A percentile compares a stretch with the other conserved stretches of the same genome.
These are phyloP conservation scores for Sinocyclocheilus grahami DNA, from an alignment of 2,113 vertebrate species.

Conservation along the genomic window DNA sequence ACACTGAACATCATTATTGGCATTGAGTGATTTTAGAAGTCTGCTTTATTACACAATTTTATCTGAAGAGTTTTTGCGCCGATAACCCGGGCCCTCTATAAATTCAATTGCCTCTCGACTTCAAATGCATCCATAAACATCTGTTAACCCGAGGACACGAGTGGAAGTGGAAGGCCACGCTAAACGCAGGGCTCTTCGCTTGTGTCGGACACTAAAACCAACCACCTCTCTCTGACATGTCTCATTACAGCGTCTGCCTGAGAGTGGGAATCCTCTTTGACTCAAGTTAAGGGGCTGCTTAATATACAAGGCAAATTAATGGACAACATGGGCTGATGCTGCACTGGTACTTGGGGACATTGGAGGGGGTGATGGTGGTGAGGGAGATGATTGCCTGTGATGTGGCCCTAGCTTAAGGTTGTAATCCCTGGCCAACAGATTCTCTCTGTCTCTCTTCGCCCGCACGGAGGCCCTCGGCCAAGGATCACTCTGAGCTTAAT, in stretches of 20 bases:
- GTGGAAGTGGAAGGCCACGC: slow-evolving; percentile 31
- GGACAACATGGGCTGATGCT: slow-evolving; percentile 68
- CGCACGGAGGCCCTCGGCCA: slow-evolving; percentile 68
- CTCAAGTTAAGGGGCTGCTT: slow-evolving; percentile 75
- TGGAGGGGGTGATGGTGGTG: slow-evolving; percentile 48
- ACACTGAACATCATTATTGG: too few species aligned
- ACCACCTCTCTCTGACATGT: slow-evolving; percentile 50
- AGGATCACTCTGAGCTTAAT: slow-evolving; percentile 77
- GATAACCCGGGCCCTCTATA: slow-evolving; percentile 17
- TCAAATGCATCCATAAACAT: slow-evolving; percentile 45
- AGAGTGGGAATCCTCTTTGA: slow-evolving; percentile 71
- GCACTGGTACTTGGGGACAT: slow-evolving; percentile 63
- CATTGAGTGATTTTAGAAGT: not conserved
- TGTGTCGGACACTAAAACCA: slow-evolving; percentile 47
- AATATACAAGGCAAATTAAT: slow-evolving; percentile 77
- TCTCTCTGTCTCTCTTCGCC: slow-evolving; percentile 65
- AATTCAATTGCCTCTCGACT: slow-evolving; percentile 49
- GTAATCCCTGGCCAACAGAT: slow-evolving; percentile 79
- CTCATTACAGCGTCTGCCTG: slow-evolving; percentile 60
- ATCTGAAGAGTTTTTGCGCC: not conserved
- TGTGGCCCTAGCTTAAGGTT: slow-evolving; percentile 74
- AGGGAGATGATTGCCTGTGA: slow-evolving; percentile 77
- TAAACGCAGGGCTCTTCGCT: slow-evolving; percentile 37
- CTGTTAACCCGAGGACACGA: slow-evolving; percentile 46
- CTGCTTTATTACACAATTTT: not conserved